phyloP scores from a whole-genome alignment of 2,113 vertebrate species.

The Gallinago jamesoni region DNA sequence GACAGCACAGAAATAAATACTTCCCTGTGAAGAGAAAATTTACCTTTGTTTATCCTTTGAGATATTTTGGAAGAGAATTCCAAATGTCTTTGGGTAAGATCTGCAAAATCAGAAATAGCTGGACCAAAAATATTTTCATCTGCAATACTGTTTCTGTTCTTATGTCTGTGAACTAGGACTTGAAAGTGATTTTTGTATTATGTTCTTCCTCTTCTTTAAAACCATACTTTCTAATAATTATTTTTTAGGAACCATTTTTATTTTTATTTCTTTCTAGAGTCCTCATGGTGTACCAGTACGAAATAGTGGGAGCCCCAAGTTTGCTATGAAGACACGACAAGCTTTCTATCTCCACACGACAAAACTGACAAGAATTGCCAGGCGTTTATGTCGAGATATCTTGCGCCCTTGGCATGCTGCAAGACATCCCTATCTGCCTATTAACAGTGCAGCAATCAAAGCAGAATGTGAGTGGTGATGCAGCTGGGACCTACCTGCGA shows the following conservation, averaged over 20 bases:
- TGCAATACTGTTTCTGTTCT: neutral
- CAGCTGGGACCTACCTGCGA: neutral
- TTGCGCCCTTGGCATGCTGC: conserved; percentile 87
- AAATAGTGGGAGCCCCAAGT: conserved; percentile 93
- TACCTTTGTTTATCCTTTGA: neutral
- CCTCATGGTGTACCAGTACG: conserved; percentile 87
- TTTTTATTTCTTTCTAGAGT: conserved; percentile 77
- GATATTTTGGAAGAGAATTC: neutral
- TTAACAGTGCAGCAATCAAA: conserved; percentile 96
- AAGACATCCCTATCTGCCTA: conserved; percentile 89
- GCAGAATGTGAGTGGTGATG: conserved; percentile 86
- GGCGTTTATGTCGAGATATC: conserved; percentile 92
- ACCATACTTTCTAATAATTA: neutral
- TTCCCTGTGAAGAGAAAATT: neutral
- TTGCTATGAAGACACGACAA: conserved; percentile 95
- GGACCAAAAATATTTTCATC: neutral
- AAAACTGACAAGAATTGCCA: conserved; percentile 85
- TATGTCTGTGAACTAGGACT: neutral
- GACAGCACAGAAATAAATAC: neutral
- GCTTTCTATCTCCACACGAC: conserved; percentile 95
- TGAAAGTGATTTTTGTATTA: neutral
- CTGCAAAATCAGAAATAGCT: neutral
- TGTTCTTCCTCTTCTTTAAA: neutral
- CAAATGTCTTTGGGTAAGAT: neutral
- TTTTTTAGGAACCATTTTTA: neutral